Evolutionary conservation across 2,888 invertebrate genomes (phyloP).

Genomic region (Esperia sulphurella): DNA sequence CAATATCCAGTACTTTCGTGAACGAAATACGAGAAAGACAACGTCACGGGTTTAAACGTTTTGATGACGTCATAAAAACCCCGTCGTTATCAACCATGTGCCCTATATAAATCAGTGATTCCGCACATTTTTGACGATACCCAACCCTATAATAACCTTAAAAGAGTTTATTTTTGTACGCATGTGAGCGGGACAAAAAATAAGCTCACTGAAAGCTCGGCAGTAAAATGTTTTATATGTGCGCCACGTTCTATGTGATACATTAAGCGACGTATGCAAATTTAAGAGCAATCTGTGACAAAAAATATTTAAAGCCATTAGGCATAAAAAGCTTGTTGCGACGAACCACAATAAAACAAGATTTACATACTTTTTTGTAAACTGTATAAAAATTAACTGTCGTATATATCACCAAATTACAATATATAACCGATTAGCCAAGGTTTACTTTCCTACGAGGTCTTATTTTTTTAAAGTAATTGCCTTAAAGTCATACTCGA

Average conservation of each 20-base stretch:
- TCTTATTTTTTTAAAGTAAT: too few species aligned
- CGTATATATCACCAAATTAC: too few species aligned
- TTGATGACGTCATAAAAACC: slow-evolving; percentile 62
- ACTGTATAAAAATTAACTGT: too few species aligned
- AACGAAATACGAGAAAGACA: slow-evolving; percentile 33
- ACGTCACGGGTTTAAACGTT: slow-evolving; percentile 50
- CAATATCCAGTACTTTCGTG: slow-evolving; percentile 23
- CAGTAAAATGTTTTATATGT: slow-evolving; percentile 36
- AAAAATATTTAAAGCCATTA: slow-evolving; percentile 7
- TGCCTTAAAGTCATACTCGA: too few species aligned
- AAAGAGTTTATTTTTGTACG: slow-evolving; percentile 14
- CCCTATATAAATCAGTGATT: slow-evolving; percentile 44
- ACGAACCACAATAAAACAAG: background rate
- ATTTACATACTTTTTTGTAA: too few species aligned
- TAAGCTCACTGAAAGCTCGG: slow-evolving; percentile 19
- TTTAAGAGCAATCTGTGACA: slow-evolving; percentile 15
- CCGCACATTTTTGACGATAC: slow-evolving; percentile 11
- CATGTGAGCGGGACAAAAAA: slow-evolving; percentile 17
- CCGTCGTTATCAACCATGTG: slow-evolving; percentile 49
- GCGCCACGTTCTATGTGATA: slow-evolving; percentile 29
- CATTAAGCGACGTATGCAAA: slow-evolving; percentile 34
- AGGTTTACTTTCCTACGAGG: too few species aligned
- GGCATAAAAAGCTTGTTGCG: slow-evolving; percentile 7
- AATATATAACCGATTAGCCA: too few species aligned
- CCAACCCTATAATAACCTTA: slow-evolving; percentile 10